Evolutionary conservation across 1,140 invertebrate genomes (phyloP), one percentile per base, ranked within the genome.

Genomic region (Steinernema khuongi): DNA sequence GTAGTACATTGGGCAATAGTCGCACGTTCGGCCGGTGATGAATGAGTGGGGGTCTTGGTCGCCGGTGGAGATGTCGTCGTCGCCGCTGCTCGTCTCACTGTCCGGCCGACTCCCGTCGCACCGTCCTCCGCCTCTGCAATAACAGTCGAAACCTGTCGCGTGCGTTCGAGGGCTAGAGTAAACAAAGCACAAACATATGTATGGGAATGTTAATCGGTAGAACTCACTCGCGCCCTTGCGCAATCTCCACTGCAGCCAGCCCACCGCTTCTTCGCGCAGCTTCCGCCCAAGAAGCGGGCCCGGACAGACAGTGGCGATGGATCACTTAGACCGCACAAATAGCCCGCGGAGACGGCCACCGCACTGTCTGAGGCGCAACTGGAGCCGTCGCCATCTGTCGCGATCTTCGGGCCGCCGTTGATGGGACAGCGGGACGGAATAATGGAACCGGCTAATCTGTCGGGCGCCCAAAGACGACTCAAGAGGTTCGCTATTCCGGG

Each of bases 191-290:
- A 22, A 60, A 60, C 50, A 60, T 60, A 22, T 60, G 50, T 60
- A 60, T 60, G 50, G 50, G 50, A 60, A 60, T 60, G 50, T 60
- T 60, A 60, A 60, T 60, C 50, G 50, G 50, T 22, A 60, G 19
- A 60, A 60, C 50, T 60, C 50, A 11, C 36, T 41, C 36, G 7
- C 7, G n/a, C 36, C 7, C 50, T 60, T 60, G 50, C 50, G 50
- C 50, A 60, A 60, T 60, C 50, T n/a, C 7, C 7, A 17, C 26
- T 60, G 7, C 19, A 4, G 14, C 50, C 7, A n/a, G 14, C 19
- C 26, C 22, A 14, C 26, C 26, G 14, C 50, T 14, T 60, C 50
- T n/a, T 11, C 36, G n/a, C 36, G n/a, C 36, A 41, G 50, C 50
- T 14, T n/a, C 50, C 14, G 50, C 50, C 50, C 14, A 17, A 7